These are phyloP conservation scores for Balaenoptera acutorostrata DNA, from an alignment of 2,113 vertebrate genomes.

Conservation along the genomic window DNA sequence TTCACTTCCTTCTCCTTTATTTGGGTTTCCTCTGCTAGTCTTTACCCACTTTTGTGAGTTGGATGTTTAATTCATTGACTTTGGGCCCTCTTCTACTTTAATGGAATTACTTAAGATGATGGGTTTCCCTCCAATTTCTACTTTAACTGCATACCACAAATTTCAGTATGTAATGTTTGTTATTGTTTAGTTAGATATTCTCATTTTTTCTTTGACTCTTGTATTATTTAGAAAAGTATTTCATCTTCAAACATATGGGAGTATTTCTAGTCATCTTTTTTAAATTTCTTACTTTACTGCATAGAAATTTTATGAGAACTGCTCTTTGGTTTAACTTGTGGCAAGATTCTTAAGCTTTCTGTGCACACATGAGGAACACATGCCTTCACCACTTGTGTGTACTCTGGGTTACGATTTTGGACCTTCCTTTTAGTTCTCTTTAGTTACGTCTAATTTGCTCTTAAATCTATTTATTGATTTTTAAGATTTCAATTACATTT, in stretches of 20 bases:
- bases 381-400: neutral
- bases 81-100: neutral
- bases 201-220: neutral
- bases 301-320: neutral
- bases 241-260: neutral
- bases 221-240: neutral
- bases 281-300: neutral
- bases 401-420: neutral
- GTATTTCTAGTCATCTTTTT: neutral
- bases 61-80: constrained; percentile 3
- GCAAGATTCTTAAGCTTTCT: neutral
- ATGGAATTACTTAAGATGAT: neutral
- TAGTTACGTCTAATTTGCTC: neutral
- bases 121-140: neutral
- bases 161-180: neutral
- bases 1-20: neutral
- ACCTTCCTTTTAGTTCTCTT: neutral
- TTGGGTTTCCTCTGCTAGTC: neutral
- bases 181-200: neutral
- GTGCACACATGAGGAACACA: neutral
- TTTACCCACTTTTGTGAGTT: neutral
- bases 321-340: neutral
- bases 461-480: neutral
- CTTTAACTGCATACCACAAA: neutral
- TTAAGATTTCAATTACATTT: neutral